Evolutionary conservation across 2,888 invertebrate genomes (phyloP).

Genomic region (Platerodrilus igneus): DNA sequence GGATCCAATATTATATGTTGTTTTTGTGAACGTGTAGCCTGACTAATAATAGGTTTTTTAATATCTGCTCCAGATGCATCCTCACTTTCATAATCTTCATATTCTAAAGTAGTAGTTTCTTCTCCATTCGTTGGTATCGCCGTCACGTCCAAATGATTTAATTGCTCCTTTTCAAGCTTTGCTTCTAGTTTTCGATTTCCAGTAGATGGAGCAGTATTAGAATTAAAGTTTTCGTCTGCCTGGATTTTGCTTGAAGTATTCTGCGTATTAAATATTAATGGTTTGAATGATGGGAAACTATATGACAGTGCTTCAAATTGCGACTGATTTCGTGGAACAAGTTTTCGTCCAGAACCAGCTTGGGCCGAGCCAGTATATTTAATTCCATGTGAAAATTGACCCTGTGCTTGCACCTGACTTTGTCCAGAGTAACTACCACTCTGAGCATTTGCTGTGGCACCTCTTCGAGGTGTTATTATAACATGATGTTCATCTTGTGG

Average conservation of each 20-base stretch:
- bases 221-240: no score
- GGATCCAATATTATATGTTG: slow-evolving; percentile 61
- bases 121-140: slow-evolving; percentile 34
- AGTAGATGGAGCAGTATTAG: no score
- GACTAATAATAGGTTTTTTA: no score
- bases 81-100: slow-evolving; percentile 49
- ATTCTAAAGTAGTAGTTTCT: slow-evolving; percentile 49
- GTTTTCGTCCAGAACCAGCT: slow-evolving; percentile 69
- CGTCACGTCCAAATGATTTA: slow-evolving; percentile 3
- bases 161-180: slow-evolving; percentile 7
- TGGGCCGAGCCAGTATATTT: slow-evolving; percentile 67
- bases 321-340: slow-evolving; percentile 39
- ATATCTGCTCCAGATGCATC: slow-evolving; percentile 46
- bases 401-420: slow-evolving; percentile 78
- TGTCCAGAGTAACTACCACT: slow-evolving; percentile 71
- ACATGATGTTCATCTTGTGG: slow-evolving; percentile 63
- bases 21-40: slow-evolving; percentile 54
- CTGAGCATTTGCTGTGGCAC: slow-evolving; percentile 75
- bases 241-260: no score
- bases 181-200: background rate
- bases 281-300: slow-evolving; percentile 19
- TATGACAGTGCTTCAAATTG: slow-evolving; percentile 22
- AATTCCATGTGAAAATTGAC: slow-evolving; percentile 64
- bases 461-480: slow-evolving; percentile 65
- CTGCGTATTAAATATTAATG: slow-evolving; percentile 12